phyloP scores from a whole-genome alignment of 2,888 invertebrate genomes.

The Camptogramma bilineatum region DNA sequence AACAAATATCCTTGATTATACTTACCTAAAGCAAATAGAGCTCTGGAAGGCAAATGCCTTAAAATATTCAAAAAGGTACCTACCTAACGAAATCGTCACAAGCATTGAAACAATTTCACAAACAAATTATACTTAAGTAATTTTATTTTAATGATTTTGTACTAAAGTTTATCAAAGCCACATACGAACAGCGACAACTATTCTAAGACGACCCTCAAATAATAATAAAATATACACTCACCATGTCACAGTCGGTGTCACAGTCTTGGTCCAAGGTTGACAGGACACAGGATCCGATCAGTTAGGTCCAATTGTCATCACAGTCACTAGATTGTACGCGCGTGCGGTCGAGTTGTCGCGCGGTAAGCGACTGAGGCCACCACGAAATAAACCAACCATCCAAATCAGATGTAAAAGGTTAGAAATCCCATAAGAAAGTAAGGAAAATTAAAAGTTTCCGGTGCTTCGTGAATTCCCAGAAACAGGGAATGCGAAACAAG shows the following conservation, averaged over 20 bases:
- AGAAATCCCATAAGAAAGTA: constrained; percentile 27
- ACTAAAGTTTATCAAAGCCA: background rate
- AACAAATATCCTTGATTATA: no score
- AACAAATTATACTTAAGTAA: no score
- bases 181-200: background rate
- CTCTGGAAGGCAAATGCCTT: no score
- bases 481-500: background rate
- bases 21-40: no score
- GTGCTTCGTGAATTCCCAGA: constrained; percentile 3
- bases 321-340: constrained; percentile 55
- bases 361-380: constrained; percentile 64
- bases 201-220: constrained; percentile 8
- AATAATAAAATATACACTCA: constrained; percentile 32
- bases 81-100: no score
- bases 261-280: constrained; percentile 33
- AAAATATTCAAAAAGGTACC: no score
- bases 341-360: constrained; percentile 59
- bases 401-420: constrained; percentile 16
- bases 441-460: constrained; percentile 16
- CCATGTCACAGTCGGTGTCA: constrained; percentile 45
- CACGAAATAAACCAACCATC: constrained; percentile 24
- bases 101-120: no score
- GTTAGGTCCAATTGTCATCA: constrained; percentile 75
- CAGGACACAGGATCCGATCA: constrained; percentile 44
- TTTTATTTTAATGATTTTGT: background rate